Conservation (phyloP, 1,140 invertebrate species). For the Drosophila nannoptera region DNA sequence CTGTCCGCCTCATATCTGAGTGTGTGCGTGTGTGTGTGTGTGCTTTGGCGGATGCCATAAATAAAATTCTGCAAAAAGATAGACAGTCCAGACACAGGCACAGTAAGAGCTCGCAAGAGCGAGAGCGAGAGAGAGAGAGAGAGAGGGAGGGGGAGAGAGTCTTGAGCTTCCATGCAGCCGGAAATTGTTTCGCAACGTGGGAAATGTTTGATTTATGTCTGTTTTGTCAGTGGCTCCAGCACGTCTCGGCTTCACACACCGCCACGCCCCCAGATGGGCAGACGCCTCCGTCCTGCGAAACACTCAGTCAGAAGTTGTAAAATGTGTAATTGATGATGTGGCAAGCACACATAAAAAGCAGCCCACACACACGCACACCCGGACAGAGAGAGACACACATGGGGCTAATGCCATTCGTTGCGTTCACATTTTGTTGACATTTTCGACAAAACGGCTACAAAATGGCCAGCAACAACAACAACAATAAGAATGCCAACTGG, state of each 20-base stretch:
- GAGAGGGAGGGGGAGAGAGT: slow-evolving; percentile 15
- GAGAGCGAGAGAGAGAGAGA: slow-evolving; percentile 5
- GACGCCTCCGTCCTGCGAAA: not conserved
- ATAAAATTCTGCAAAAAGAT: slow-evolving; percentile 73
- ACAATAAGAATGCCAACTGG: slow-evolving; percentile 11
- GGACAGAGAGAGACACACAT: not conserved
- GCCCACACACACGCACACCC: slow-evolving; percentile 7
- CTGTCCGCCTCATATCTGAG: not conserved
- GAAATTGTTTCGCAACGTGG: slow-evolving; percentile 76
- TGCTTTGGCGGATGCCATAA: slow-evolving; percentile 73
- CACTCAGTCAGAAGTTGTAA: slow-evolving; percentile 64
- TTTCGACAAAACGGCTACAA: slow-evolving; percentile 75
- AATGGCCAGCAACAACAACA: slow-evolving; percentile 48
- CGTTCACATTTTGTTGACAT: slow-evolving; percentile 65
- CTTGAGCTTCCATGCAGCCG: slow-evolving; percentile 63
- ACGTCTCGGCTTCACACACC: slow-evolving; percentile 4
- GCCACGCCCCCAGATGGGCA: too few relatives aligned
- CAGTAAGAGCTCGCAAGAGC: not conserved
- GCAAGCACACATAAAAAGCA: slow-evolving; percentile 66
- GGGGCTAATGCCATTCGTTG: slow-evolving; percentile 45
- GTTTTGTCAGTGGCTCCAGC: slow-evolving; percentile 62
- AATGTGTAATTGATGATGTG: slow-evolving; percentile 77
- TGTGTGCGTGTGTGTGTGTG: slow-evolving; percentile 38
- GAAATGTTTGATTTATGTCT: slow-evolving; percentile 77
- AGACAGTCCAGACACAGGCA: slow-evolving; percentile 43